A percentile compares a stretch with the other conserved stretches of the same genome.
These are phyloP conservation scores for Gymnarchus niloticus DNA, from an alignment of 2,113 vertebrate genomes.

Conservation along the genomic window DNA sequence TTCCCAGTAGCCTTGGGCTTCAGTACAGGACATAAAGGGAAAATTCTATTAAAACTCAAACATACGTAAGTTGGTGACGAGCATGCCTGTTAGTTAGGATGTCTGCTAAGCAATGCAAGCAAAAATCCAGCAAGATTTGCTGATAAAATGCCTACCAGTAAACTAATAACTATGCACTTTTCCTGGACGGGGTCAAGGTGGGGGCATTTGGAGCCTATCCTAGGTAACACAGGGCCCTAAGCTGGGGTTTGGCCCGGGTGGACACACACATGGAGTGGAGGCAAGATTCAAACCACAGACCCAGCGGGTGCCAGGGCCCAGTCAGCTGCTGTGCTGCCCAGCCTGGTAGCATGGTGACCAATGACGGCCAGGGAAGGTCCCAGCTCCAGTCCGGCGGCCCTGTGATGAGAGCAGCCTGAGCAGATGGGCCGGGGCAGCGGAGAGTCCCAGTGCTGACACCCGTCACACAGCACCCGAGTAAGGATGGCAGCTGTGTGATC, in stretches of 20 bases:
- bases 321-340: not conserved
- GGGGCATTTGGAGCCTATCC: too few relatives aligned
- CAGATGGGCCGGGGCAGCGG: not conserved
- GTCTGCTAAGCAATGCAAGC: not conserved
- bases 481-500: not conserved
- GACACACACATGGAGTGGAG: not conserved
- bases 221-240: not conserved
- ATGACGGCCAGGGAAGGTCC: not conserved
- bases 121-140: not conserved
- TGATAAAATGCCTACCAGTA: not conserved
- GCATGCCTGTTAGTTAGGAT: not conserved
- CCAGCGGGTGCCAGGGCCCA: not conserved
- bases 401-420: not conserved
- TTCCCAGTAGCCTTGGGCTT: not conserved
- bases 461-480: not conserved
- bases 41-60: not conserved
- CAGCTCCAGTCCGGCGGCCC: not conserved
- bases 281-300: not conserved
- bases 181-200: too few relatives aligned
- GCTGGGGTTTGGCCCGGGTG: not conserved
- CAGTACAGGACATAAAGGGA: not conserved
- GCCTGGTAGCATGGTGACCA: not conserved
- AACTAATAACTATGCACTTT: not conserved
- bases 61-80: not conserved
- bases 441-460: not conserved